Evolutionary conservation across 2,797 vertebrate species (phyloP), one percentile per base, ranked within the genome.

Genomic region (Microhierax caerulescens): DNA sequence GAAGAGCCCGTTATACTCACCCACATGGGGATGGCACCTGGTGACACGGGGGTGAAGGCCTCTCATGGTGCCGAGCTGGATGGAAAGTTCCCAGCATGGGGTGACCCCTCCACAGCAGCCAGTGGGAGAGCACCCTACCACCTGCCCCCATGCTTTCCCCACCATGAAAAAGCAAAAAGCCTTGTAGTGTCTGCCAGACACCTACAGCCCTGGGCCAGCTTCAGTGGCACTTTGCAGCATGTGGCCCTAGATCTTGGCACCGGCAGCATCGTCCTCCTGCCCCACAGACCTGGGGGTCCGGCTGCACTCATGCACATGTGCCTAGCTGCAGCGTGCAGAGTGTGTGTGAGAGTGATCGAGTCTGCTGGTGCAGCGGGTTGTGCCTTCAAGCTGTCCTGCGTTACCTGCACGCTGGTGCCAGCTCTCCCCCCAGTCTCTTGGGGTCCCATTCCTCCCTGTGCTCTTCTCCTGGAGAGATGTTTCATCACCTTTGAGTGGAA

Each of bases 261-360:
- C 36, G 30, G 41, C 53, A 50, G 20, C 13, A 12, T 9, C n/a
- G 19, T 8, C 37, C 15, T 80, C 43, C n/a, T 41, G 25, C 30
- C 10, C 37, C 45, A 74, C 19, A 32, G 36, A 11, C 56, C 2
- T 63, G 57, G 43, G 57, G 43, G 43, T 23, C 16, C 17, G 36
- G 4, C 65, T 65, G 60, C 14, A 4, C n/a, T 45, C 3, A 0
- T 25, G 43, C 28, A 24, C 2, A 1, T 36, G 43, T 65, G 9
- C 30, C 50, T 32, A 20, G 39, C 30, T 12, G 59, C 39, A 48
- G 65, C n/a, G 27, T 6, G 41, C 7, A 16, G 16, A 24, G 57
- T 24, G 30, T 48, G 34, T 4, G 15, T 1, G 2, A 30, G 30
- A 15, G 36, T 5, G 6, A 13, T 24, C 0, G 0, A 23, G 24